These are phyloP conservation scores for Saxicola maurus DNA, from an alignment of 2,797 vertebrate genomes.

Conservation along the genomic window DNA sequence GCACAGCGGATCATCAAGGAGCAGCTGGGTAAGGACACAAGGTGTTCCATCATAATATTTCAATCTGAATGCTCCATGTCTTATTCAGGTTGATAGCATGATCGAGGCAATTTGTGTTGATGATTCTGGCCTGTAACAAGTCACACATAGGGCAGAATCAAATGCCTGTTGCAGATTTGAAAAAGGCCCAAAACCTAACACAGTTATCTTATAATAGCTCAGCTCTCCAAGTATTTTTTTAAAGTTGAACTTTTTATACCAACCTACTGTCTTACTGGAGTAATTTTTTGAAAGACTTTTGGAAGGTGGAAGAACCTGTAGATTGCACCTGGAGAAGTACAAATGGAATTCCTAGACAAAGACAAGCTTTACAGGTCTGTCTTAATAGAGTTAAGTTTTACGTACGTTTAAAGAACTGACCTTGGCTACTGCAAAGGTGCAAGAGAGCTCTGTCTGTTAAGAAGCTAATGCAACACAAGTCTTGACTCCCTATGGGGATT, in stretches of 20 bases:
- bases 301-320: not conserved
- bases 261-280: not conserved
- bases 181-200: not conserved
- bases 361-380: not conserved
- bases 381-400: not conserved
- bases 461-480: not conserved
- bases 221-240: not conserved
- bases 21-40: conserved; percentile 83
- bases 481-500: not conserved
- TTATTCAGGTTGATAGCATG: not conserved
- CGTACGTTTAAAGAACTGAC: accelerated
- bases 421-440: not conserved
- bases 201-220: not conserved
- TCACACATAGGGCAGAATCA: not conserved
- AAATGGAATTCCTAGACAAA: not conserved
- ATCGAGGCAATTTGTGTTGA: not conserved
- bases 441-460: not conserved
- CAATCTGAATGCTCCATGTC: not conserved
- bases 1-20: conserved; percentile 96
- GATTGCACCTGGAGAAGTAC: not conserved
- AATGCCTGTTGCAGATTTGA: not conserved
- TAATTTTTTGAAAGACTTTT: not conserved
- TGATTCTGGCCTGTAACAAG: not conserved
- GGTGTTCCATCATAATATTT: not conserved
- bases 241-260: not conserved